phyloP scores from a whole-genome alignment of 2,113 vertebrate species.

The Centropus unirufus region DNA sequence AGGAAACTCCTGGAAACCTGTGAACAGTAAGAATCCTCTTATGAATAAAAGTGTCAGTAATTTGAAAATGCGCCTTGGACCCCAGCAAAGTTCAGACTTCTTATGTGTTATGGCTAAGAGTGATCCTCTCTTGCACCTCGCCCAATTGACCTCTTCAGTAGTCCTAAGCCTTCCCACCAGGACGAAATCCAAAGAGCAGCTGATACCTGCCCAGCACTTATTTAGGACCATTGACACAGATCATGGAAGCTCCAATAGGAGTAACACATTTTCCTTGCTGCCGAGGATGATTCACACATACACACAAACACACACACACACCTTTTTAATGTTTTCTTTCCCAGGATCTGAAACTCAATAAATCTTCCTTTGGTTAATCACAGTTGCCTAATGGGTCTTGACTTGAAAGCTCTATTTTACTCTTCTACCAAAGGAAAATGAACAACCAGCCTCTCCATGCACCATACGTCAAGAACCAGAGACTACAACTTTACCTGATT shows the following conservation, averaged over 20 bases:
- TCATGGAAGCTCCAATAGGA: background rate
- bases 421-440: background rate
- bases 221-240: background rate
- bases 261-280: background rate
- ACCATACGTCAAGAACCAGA: background rate
- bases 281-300: background rate
- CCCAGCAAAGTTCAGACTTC: background rate
- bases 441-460: background rate
- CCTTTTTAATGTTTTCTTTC: constrained; percentile 24
- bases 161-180: background rate
- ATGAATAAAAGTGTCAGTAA: background rate
- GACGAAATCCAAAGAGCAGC: background rate
- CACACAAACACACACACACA: too few relatives aligned
- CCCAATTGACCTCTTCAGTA: background rate
- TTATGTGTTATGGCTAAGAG: background rate
- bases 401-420: background rate
- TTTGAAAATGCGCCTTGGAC: background rate
- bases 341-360: constrained; percentile 13
- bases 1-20: background rate
- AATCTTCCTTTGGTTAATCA: background rate
- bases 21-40: background rate
- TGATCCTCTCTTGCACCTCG: too few relatives aligned
- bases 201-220: background rate
- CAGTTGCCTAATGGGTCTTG: background rate
- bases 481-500: background rate